phyloP scores from a whole-genome alignment of 2,888 invertebrate genomes.

The Spialia ferax region DNA sequence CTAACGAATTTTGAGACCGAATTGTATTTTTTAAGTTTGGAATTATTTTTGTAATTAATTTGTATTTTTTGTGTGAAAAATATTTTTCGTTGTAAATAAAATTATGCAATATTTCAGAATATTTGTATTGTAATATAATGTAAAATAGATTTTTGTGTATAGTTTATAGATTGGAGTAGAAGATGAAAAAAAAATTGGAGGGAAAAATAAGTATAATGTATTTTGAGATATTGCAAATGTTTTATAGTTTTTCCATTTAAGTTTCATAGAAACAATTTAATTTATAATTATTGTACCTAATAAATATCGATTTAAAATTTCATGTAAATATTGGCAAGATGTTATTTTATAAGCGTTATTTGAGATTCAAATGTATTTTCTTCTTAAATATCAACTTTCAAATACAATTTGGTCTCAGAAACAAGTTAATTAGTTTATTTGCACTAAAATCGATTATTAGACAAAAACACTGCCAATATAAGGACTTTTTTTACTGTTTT shows the following conservation, averaged over 20 bases:
- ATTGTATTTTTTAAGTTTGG: not conserved
- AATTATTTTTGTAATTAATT: constrained; percentile 36
- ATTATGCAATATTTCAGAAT: constrained; percentile 38
- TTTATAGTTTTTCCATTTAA: not conserved
- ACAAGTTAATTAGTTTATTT: constrained; percentile 6
- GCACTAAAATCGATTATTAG: constrained; percentile 13
- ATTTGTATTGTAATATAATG: constrained; percentile 38
- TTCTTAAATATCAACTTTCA: not conserved
- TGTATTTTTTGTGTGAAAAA: constrained; percentile 26
- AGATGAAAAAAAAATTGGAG: constrained; percentile 30
- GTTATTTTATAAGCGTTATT: constrained; percentile 22
- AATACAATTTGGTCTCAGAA: constrained; percentile 28
- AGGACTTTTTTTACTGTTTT: constrained; percentile 18
- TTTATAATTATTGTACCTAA: constrained; percentile 14
- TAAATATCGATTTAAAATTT: not conserved
- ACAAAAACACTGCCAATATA: constrained; percentile 29
- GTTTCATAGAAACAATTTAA: constrained; percentile 11
- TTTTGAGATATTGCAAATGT: constrained; percentile 34
- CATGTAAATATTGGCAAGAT: constrained; percentile 38
- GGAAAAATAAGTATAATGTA: constrained; percentile 10
- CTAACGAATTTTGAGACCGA: not conserved
- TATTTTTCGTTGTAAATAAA: constrained; percentile 14
- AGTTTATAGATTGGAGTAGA: constrained; percentile 40
- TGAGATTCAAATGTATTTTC: not conserved
- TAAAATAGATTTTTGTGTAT: constrained; percentile 40